Evolutionary conservation across 2,888 invertebrate genomes (phyloP), one percentile per base, ranked within the genome.

Genomic region (Ethmia dodecea): DNA sequence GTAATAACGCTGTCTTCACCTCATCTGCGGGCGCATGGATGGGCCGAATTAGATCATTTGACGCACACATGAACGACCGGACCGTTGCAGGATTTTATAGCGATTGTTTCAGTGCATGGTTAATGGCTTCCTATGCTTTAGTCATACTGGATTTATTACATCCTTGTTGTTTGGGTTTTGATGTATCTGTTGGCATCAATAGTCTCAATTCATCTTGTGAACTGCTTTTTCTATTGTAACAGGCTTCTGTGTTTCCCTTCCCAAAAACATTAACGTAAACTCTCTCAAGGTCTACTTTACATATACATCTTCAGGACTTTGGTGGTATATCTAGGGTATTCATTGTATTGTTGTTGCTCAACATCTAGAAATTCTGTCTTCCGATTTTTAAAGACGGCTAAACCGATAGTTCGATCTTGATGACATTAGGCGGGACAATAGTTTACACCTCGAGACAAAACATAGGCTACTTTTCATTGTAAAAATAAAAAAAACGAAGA

Each of bases 1-100:
- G 61, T 63, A 72, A 80, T 80, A 80, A 75, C 54, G 68, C 77
- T 79, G 80, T 80, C 80, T 63, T 55, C 79, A 64, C 67, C 53
- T 52, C 63, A 53, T 56, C 51, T 45, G 36, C 41, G 40, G 42
- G 50, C 49, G 55, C 52, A 57, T 47, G 69, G 57, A 66, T 55
- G 61, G 53, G 49, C 52, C 40, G 46, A 57, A 60, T 61, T 58
- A 55, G 59, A 61, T 56, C 56, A 42, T 37, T 36, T 30, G 32
- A 30, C 38, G 37, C 44, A 30, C 38, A 11, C 6, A 20, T 15
- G 33, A 31, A 31, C n/a, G n/a, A n/a, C n/a, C n/a, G n/a, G n/a
- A n/a, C n/a, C n/a, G n/a, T n/a, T n/a, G n/a, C n/a, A n/a, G 22
- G 9, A 22, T 22, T 22, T 22, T 22, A 22, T n/a, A n/a, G n/a